Evolutionary conservation across 2,113 vertebrate species (phyloP).

Genomic region (Gasterosteus nipponicus): DNA sequence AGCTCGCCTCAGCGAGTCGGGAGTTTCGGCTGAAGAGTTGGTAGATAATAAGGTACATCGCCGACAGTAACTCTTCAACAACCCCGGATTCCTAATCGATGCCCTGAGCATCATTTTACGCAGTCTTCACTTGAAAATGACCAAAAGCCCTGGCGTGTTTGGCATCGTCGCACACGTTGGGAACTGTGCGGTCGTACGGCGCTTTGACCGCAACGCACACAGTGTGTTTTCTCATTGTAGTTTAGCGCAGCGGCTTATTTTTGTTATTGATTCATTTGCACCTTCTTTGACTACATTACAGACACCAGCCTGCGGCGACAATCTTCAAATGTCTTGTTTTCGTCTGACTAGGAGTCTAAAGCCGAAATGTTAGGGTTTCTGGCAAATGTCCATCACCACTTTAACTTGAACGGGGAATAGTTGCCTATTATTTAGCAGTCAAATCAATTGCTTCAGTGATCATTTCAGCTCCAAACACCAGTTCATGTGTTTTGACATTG

Average conservation of each 20-base stretch:
- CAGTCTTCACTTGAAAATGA: not conserved
- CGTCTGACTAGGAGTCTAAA: not conserved
- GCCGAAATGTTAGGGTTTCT: not conserved
- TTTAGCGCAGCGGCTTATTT: not conserved
- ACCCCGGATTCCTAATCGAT: not conserved
- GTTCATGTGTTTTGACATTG: not conserved
- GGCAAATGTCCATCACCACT: not conserved
- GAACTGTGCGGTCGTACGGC: too few relatives aligned
- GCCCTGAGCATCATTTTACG: not conserved
- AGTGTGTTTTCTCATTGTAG: not conserved
- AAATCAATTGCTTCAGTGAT: not conserved
- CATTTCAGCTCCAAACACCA: not conserved
- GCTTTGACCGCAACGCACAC: not conserved
- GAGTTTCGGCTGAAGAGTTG: slow-evolving; percentile 18
- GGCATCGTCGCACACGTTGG: not conserved
- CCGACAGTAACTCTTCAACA: not conserved
- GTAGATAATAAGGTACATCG: not conserved
- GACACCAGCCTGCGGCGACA: not conserved
- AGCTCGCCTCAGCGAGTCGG: slow-evolving; percentile 42
- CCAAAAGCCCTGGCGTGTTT: not conserved
- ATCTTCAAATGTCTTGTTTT: not conserved
- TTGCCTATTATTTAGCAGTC: not conserved
- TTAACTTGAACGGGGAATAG: not conserved
- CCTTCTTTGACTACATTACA: not conserved
- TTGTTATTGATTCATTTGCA: not conserved